Percentiles rank a stretch among this genome's conserved stretches.
Conservation (phyloP, 2,888 invertebrate genomes). For the Nemurella pictetii region DNA sequence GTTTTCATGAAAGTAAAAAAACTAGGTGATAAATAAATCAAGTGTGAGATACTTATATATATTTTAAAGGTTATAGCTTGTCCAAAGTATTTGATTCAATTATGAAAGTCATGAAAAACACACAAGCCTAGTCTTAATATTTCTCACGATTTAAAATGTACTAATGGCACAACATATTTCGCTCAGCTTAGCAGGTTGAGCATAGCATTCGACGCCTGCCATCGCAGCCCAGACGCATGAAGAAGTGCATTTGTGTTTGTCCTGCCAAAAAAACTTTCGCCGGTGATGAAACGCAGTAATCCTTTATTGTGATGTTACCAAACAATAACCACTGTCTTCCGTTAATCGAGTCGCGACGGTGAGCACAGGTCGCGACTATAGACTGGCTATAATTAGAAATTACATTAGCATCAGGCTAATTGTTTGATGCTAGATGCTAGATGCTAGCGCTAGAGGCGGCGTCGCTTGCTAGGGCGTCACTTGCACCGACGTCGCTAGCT, state of each 20-base stretch:
- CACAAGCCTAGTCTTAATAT: not conserved
- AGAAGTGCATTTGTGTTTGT: not conserved
- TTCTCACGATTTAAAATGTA: not conserved
- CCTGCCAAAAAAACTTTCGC: not conserved
- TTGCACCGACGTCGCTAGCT: too few relatives aligned
- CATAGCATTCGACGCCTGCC: not conserved
- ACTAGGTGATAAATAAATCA: not conserved
- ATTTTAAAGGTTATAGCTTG: not conserved
- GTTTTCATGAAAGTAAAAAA: not conserved
- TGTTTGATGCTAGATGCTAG: not conserved
- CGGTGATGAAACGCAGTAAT: not conserved
- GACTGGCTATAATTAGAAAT: not conserved
- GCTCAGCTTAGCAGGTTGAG: not conserved
- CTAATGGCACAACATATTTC: not conserved
- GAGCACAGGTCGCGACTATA: not conserved
- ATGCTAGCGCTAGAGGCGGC: too few relatives aligned
- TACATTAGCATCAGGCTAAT: not conserved
- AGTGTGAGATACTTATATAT: not conserved
- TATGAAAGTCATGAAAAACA: not conserved
- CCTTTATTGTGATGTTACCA: not conserved
- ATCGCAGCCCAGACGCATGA: not conserved
- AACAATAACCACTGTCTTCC: not conserved
- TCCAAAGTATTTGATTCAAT: not conserved
- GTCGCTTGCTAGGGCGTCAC: too few relatives aligned
- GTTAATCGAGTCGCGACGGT: not conserved